A percentile compares a stretch with the other conserved stretches of the same genome.
Evolutionary conservation across 1,140 invertebrate species (phyloP).

Genomic region (Orchestia grillus): DNA sequence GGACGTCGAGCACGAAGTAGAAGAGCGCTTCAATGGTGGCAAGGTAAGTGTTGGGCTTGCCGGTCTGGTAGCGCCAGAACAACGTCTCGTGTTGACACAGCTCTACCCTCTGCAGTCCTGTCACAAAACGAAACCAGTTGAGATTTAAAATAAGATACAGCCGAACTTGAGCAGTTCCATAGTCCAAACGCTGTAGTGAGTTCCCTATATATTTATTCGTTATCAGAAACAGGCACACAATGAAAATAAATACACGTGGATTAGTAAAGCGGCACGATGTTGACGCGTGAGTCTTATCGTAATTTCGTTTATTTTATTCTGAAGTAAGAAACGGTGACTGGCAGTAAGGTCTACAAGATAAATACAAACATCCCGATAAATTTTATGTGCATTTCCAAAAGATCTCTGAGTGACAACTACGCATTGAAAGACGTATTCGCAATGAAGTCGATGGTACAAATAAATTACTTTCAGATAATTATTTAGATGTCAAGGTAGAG

Average conservation of each 20-base stretch:
- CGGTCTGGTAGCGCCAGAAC: conserved; percentile 94
- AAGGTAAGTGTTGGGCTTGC: conserved; percentile 90
- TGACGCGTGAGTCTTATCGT: neutral
- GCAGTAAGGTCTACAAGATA: too few species aligned
- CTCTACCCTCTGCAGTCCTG: conserved; percentile 64
- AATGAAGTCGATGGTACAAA: too few species aligned
- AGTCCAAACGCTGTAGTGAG: neutral
- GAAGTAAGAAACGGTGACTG: neutral
- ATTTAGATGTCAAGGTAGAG: too few species aligned
- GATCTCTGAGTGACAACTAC: too few species aligned
- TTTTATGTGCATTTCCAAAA: too few species aligned
- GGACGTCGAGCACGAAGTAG: conserved; percentile 88
- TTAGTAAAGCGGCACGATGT: neutral
- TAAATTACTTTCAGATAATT: too few species aligned
- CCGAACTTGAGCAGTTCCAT: neutral
- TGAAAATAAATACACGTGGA: neutral
- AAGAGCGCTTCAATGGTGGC: conserved; percentile 95
- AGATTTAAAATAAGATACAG: neutral
- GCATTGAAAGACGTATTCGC: too few species aligned
- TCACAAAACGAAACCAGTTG: neutral
- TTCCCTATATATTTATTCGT: neutral
- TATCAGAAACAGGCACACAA: neutral
- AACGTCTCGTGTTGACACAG: conserved; percentile 77
- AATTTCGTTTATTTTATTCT: neutral
- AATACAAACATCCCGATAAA: too few species aligned